Evolutionary conservation across 2,888 invertebrate genomes (phyloP).

Genomic region (Troglohyphantes excavatus): DNA sequence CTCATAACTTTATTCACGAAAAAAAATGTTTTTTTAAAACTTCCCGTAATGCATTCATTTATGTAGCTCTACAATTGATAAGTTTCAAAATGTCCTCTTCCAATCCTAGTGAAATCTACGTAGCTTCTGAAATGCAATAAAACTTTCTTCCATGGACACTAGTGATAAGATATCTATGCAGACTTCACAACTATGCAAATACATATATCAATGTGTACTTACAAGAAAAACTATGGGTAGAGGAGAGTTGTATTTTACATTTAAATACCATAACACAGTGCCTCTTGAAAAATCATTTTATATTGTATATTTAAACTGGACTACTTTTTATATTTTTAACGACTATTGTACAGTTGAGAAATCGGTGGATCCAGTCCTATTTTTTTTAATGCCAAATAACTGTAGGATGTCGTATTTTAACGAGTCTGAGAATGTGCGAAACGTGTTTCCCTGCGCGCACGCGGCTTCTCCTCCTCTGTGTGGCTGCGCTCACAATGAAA

Average conservation of each 20-base stretch:
- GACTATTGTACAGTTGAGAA: constrained; percentile 70
- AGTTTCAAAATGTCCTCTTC: too few species aligned
- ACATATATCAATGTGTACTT: constrained; percentile 28
- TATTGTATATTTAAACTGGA: constrained; percentile 76
- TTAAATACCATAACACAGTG: constrained; percentile 69
- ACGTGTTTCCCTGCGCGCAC: constrained; percentile 45
- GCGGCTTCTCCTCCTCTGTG: constrained; percentile 34
- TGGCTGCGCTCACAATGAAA: neutral
- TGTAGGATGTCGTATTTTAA: constrained; percentile 66
- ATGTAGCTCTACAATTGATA: too few species aligned
- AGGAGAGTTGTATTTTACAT: constrained; percentile 51
- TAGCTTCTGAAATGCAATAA: constrained; percentile 56
- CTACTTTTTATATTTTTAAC: constrained; percentile 76
- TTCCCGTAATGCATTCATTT: too few species aligned
- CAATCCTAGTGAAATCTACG: neutral
- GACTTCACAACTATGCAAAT: constrained; percentile 65
- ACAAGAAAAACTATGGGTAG: constrained; percentile 37
- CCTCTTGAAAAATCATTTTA: constrained; percentile 72
- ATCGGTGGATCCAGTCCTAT: constrained; percentile 64
- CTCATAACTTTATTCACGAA: too few species aligned
- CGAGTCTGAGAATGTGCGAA: constrained; percentile 26
- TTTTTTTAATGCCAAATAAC: constrained; percentile 71
- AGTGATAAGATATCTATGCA: constrained; percentile 58
- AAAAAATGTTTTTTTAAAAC: too few species aligned
- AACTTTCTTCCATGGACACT: constrained; percentile 25